Conservation (phyloP, 1,140 invertebrate genomes). For the Sycophaga agraensis region DNA sequence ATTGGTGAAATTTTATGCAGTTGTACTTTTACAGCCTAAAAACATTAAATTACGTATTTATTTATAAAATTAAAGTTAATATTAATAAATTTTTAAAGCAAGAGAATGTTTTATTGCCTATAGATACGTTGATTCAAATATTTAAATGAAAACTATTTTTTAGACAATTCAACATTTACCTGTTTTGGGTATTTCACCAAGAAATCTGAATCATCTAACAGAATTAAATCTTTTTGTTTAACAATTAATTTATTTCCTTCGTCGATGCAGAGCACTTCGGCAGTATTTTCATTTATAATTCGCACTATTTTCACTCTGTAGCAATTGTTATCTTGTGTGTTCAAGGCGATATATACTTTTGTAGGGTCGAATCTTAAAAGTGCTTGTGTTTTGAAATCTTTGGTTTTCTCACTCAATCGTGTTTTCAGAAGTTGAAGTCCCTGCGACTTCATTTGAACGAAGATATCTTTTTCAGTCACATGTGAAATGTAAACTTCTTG, state of each 20-base stretch:
- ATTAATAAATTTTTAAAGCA: too few relatives aligned
- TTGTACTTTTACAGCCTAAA: constrained; percentile 59
- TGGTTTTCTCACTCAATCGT: constrained; percentile 35
- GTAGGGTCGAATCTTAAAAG: constrained; percentile 21
- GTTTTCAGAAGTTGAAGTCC: constrained; percentile 44
- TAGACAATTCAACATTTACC: constrained; percentile 32
- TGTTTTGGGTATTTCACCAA: constrained; percentile 48
- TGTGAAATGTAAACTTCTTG: constrained; percentile 53
- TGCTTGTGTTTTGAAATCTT: constrained; percentile 9
- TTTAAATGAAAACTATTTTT: not conserved
- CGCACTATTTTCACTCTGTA: constrained; percentile 43
- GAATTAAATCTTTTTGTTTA: constrained; percentile 38
- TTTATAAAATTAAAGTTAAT: not conserved
- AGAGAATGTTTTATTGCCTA: too few relatives aligned
- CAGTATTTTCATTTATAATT: constrained; percentile 33
- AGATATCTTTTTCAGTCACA: constrained; percentile 51
- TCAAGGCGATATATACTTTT: constrained; percentile 50
- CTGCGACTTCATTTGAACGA: constrained; percentile 51
- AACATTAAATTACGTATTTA: constrained; percentile 3
- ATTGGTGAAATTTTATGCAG: constrained; percentile 56
- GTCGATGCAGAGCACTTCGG: constrained; percentile 53
- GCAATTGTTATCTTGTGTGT: constrained; percentile 39
- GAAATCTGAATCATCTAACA: constrained; percentile 44
- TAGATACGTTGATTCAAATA: not conserved
- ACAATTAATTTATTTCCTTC: constrained; percentile 50